These are phyloP conservation scores for Adelognathus sp. DNA, from an alignment of 2,888 invertebrate genomes.

Conservation along the genomic window DNA sequence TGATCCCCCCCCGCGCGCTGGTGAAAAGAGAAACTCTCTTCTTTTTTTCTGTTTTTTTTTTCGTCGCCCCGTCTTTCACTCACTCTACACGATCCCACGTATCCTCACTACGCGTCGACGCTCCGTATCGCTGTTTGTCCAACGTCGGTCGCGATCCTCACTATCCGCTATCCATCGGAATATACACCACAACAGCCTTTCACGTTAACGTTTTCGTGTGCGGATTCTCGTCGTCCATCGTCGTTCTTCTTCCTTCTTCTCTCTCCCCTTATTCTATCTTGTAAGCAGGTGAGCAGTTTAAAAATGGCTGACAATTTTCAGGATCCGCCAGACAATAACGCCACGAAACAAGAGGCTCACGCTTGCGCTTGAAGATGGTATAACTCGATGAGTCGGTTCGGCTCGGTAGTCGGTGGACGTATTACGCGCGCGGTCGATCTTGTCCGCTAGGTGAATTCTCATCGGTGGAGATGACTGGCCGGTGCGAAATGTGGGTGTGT, in stretches of 20 bases:
- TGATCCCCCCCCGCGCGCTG: constrained; percentile 5
- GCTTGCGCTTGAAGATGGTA: constrained; percentile 29
- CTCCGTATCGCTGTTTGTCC: constrained; percentile 24
- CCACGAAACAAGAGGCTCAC: constrained; percentile 59
- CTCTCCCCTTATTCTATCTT: constrained; percentile 64
- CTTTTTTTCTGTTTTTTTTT: too few species aligned
- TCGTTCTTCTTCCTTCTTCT: constrained; percentile 49
- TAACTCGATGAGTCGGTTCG: too few species aligned
- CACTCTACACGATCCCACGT: neutral
- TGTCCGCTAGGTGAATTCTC: too few species aligned
- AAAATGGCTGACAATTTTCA: constrained; percentile 76
- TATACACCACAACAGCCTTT: constrained; percentile 63
- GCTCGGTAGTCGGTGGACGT: too few species aligned
- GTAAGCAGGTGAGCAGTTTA: constrained; percentile 75
- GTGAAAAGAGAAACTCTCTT: constrained; percentile 9
- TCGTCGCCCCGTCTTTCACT: neutral
- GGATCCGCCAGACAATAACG: constrained; percentile 64
- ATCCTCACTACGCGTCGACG: neutral
- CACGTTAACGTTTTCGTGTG: constrained; percentile 65
- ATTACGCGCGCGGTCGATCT: too few species aligned
- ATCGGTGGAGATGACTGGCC: too few species aligned
- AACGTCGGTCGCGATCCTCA: constrained; percentile 52
- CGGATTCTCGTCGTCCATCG: constrained; percentile 62
- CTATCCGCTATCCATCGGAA: constrained; percentile 63
- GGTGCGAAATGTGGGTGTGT: too few species aligned